These are phyloP conservation scores for Trichomycterus rosablanca DNA, from an alignment of 2,113 vertebrate genomes.

Conservation along the genomic window DNA sequence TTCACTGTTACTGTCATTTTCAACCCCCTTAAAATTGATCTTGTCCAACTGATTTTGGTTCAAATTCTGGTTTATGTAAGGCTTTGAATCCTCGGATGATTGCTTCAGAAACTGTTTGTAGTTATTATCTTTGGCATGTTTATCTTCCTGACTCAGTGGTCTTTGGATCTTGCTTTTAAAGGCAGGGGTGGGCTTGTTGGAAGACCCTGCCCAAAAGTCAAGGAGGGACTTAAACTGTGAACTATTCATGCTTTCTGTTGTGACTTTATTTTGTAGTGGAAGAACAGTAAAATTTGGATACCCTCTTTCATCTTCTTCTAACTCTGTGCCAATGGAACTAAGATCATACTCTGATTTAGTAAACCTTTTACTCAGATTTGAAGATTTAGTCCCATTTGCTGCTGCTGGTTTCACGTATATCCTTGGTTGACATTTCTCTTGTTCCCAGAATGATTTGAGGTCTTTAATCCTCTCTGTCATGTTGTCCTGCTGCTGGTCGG, in stretches of 20 bases:
- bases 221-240: slow-evolving; percentile 77
- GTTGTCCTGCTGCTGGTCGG: slow-evolving; percentile 42
- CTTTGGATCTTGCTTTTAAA: slow-evolving; percentile 48
- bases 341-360: slow-evolving; percentile 60
- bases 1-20: slow-evolving; percentile 17
- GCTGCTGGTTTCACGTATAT: slow-evolving; percentile 47
- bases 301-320: slow-evolving; percentile 25
- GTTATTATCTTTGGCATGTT: slow-evolving; percentile 1
- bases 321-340: slow-evolving; percentile 49
- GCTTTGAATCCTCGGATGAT: slow-evolving; percentile 9
- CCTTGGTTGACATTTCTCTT: slow-evolving; percentile 55
- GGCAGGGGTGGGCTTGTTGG: slow-evolving; percentile 48
- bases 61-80: slow-evolving; percentile 16
- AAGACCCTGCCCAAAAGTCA: slow-evolving; percentile 79
- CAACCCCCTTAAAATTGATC: slow-evolving; percentile 28
- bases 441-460: slow-evolving; percentile 87
- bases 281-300: slow-evolving; percentile 60
- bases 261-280: slow-evolving; percentile 71
- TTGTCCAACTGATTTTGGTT: slow-evolving; percentile 44
- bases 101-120: neutral
- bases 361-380: slow-evolving; percentile 53
- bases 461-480: slow-evolving; percentile 70
- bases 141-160: slow-evolving; percentile 40
- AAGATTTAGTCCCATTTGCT: slow-evolving; percentile 35
- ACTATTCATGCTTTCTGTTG: slow-evolving; percentile 57